Percentiles rank a stretch among this genome's conserved stretches.
These are phyloP conservation scores for Norana najaformis DNA, from an alignment of 2,888 invertebrate genomes.

Conservation along the genomic window DNA sequence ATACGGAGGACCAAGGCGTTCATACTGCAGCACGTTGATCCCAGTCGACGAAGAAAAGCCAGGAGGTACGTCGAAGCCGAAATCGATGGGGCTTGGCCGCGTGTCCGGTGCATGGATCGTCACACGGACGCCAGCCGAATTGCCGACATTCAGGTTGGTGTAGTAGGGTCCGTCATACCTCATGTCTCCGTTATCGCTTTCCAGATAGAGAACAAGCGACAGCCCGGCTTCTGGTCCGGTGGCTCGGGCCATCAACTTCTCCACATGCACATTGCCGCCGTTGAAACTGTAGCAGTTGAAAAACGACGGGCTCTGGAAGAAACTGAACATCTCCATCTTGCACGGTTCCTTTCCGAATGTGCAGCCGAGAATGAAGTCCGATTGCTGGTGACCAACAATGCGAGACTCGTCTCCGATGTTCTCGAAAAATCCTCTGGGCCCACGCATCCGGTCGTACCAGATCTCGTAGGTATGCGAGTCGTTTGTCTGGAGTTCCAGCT, in stretches of 20 bases:
- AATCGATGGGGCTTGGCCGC: conserved; percentile 57
- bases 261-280: conserved; percentile 46
- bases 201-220: conserved; percentile 55
- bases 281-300: conserved; percentile 59
- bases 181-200: conserved; percentile 54
- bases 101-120: conserved; percentile 57
- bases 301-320: conserved; percentile 54
- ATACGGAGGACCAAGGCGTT: conserved; percentile 33
- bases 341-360: conserved; percentile 52
- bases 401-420: conserved; percentile 53
- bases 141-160: conserved; percentile 52
- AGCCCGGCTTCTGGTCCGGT: conserved; percentile 58
- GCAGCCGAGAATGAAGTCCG: conserved; percentile 53
- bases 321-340: conserved; percentile 49
- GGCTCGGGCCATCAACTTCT: conserved; percentile 51
- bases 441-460: conserved; percentile 31
- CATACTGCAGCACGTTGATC: neutral
- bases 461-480: neutral
- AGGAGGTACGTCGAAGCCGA: conserved; percentile 58
- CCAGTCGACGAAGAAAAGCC: conserved; percentile 53
- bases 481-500: neutral
- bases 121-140: conserved; percentile 56
- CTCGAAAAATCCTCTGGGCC: conserved; percentile 51
- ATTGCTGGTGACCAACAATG: conserved; percentile 50
- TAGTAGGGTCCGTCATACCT: conserved; percentile 55